A percentile compares a stretch with the other conserved stretches of the same genome.
These are phyloP conservation scores for Diadumene lineata DNA, from an alignment of 92 coral and sea anemone genomes.

Conservation along the genomic window DNA sequence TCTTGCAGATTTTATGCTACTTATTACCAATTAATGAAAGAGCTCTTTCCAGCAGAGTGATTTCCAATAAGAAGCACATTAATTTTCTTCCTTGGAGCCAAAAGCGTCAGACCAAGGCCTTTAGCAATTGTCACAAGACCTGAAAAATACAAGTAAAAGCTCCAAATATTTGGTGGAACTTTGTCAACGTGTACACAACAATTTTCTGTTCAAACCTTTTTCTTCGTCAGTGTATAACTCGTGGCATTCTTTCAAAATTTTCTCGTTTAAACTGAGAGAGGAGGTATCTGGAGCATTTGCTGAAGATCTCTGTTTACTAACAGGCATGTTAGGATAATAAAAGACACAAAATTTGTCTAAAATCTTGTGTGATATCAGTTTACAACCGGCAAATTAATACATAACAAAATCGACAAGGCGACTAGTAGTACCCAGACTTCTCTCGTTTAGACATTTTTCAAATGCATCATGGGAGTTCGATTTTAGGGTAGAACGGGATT, in stretches of 20 bases:
- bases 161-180: background rate
- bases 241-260: conserved; percentile 93
- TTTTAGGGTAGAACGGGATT: background rate
- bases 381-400: no score
- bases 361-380: no score
- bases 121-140: conserved; percentile 91
- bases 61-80: conserved; percentile 85
- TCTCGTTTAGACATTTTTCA: background rate
- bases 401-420: no score
- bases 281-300: conserved; percentile 94
- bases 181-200: conserved; percentile 41
- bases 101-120: conserved; percentile 76
- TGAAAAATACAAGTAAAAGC: background rate
- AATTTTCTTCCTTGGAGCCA: conserved; percentile 98
- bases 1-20: background rate
- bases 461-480: background rate
- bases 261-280: conserved; percentile 80
- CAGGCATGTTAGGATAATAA: conserved; percentile 83
- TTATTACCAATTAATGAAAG: conserved; percentile 96
- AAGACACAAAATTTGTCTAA: no score
- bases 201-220: conserved; percentile 59
- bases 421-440: background rate
- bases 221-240: conserved; percentile 90
- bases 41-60: conserved; percentile 98
- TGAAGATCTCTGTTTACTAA: conserved; percentile 86